Evolutionary conservation across 2,888 invertebrate species (phyloP).

Genomic region (Lobophora halterata): DNA sequence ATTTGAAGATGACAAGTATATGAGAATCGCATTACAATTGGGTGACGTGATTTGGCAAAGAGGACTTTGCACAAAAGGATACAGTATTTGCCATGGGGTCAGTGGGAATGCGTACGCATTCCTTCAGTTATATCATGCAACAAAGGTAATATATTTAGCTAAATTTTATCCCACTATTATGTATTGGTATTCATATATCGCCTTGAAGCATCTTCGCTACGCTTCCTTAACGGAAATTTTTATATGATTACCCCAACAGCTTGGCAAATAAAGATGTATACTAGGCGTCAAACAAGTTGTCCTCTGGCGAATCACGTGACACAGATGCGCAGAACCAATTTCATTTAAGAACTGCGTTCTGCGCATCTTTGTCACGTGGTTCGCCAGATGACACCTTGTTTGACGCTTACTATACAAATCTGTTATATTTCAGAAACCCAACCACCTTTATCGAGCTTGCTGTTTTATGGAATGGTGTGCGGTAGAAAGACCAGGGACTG

Average conservation of each 20-base stretch:
- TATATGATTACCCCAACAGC: too few species aligned
- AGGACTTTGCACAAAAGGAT: conserved; percentile 91
- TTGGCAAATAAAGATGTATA: too few species aligned
- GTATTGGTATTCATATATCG: neutral
- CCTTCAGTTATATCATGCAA: conserved; percentile 88
- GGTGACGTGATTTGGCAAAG: conserved; percentile 90
- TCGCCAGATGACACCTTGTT: neutral
- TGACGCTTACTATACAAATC: neutral
- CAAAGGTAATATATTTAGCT: conserved; percentile 81
- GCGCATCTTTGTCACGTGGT: too few species aligned
- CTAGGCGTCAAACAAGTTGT: too few species aligned
- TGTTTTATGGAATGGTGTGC: conserved; percentile 92
- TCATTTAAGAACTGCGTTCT: too few species aligned
- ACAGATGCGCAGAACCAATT: too few species aligned
- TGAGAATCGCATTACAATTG: conserved; percentile 84
- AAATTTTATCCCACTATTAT: neutral
- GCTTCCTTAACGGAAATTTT: too few species aligned
- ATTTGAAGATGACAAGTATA: conserved; percentile 84
- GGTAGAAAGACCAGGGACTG: conserved; percentile 84
- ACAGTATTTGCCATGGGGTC: conserved; percentile 93
- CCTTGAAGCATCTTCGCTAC: neutral
- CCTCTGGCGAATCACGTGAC: too few species aligned
- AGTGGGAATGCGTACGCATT: conserved; percentile 94
- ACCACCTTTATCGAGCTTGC: conserved; percentile 87
- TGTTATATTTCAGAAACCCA: conserved; percentile 77